Conservation (phyloP, 2,797 vertebrate species). For the Parauchenoglanis ngamensis region DNA sequence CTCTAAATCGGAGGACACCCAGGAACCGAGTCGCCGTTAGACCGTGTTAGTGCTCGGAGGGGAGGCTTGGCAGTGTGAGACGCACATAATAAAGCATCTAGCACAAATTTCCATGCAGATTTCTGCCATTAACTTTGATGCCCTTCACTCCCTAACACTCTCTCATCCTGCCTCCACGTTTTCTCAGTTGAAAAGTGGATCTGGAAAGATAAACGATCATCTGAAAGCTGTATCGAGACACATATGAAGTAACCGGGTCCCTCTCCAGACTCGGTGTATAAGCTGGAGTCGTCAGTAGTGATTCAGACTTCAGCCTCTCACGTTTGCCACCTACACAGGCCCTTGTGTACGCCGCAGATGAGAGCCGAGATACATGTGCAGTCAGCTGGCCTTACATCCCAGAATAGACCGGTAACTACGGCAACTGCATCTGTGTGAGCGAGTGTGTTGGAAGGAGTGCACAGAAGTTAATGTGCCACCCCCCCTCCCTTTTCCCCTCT, state of each 20-base stretch:
- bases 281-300: constrained; percentile 47
- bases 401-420: constrained; percentile 60
- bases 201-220: not conserved
- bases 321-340: constrained; percentile 57
- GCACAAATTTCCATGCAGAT: constrained; percentile 37
- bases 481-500: constrained; percentile 35
- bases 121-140: constrained; percentile 27
- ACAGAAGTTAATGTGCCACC: constrained; percentile 55
- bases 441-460: constrained; percentile 39
- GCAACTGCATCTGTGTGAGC: constrained; percentile 52
- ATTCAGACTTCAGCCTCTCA: constrained; percentile 55
- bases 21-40: constrained; percentile 31
- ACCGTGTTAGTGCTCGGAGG: constrained; percentile 36
- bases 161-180: constrained; percentile 41
- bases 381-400: constrained; percentile 60
- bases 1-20: constrained; percentile 43
- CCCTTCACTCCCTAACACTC: constrained; percentile 51
- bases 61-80: constrained; percentile 32
- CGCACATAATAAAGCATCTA: constrained; percentile 49
- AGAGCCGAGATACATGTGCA: constrained; percentile 57
- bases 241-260: not conserved
- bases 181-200: not conserved
- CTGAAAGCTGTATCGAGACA: not conserved
- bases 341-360: constrained; percentile 47
- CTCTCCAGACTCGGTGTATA: constrained; percentile 4